phyloP scores from a whole-genome alignment of 2,888 invertebrate species.

The Subacronicta megacephala region DNA sequence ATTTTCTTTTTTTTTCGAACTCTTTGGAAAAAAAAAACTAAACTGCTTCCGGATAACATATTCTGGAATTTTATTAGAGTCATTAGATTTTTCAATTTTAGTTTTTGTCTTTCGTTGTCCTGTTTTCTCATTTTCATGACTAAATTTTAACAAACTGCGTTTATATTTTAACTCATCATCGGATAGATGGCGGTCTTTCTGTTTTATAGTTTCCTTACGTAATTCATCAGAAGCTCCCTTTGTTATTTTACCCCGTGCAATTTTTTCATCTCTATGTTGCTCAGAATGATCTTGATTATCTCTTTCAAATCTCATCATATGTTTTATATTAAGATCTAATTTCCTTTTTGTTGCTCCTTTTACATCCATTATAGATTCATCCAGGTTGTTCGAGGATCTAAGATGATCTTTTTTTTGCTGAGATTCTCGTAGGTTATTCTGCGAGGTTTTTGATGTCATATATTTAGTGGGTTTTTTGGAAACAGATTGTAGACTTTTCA shows the following conservation, averaged over 20 bases:
- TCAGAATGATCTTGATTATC: constrained; percentile 5
- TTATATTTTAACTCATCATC: constrained; percentile 11
- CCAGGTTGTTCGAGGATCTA: neutral
- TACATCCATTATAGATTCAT: neutral
- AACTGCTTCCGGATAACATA: constrained; percentile 29
- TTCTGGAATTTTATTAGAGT: neutral
- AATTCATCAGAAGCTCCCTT: neutral
- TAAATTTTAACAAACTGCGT: constrained; percentile 11
- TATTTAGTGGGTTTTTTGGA: neutral
- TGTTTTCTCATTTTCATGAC: constrained; percentile 1
- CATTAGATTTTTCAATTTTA: neutral
- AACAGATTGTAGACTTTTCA: neutral
- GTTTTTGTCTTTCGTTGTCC: neutral
- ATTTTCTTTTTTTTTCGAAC: constrained; percentile 19
- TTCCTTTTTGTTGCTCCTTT: constrained; percentile 7
- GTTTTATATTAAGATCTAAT: constrained; percentile 1
- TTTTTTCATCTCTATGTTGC: constrained; percentile 2
- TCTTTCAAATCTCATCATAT: constrained; percentile 1
- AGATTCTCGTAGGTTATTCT: no score
- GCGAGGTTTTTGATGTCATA: neutral
- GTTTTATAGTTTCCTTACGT: neutral
- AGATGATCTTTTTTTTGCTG: no score
- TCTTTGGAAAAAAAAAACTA: constrained; percentile 68
- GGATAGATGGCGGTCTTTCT: neutral
- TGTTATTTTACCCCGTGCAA: constrained; percentile 6